These are phyloP conservation scores for Tortricodes alternella DNA, from an alignment of 2,888 invertebrate genomes.

Conservation along the genomic window DNA sequence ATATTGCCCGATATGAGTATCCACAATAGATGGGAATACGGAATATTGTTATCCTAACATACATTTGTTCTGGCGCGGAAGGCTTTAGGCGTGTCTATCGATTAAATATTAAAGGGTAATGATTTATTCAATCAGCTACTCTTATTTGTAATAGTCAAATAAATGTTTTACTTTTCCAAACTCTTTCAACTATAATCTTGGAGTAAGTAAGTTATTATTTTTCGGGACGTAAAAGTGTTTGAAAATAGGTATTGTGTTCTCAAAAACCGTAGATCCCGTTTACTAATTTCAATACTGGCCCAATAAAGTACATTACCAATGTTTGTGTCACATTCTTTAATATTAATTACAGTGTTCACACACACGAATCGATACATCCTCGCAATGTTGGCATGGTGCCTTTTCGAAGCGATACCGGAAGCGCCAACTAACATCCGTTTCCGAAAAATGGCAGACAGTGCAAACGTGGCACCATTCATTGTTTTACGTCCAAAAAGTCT, in stretches of 20 bases:
- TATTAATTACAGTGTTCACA: constrained; percentile 35
- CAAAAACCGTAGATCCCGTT: no score
- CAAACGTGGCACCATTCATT: constrained; percentile 56
- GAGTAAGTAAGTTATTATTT: no score
- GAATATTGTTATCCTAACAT: constrained; percentile 68
- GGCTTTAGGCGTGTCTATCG: background rate
- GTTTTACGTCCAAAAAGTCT: constrained; percentile 49
- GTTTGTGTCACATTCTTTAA: background rate
- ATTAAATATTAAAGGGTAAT: background rate
- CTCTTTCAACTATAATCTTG: no score
- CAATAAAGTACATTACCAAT: no score
- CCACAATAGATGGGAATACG: constrained; percentile 64
- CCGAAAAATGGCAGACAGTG: constrained; percentile 58
- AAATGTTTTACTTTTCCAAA: no score
- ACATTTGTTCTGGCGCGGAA: constrained; percentile 57
- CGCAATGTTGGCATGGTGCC: constrained; percentile 60
- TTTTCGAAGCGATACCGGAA: constrained; percentile 57
- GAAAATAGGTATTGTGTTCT: no score
- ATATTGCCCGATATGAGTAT: constrained; percentile 74
- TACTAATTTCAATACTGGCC: no score
- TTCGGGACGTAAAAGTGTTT: no score
- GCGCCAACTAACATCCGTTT: constrained; percentile 71
- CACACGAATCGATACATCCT: constrained; percentile 24
- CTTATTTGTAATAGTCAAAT: no score
- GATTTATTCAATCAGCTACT: no score